phyloP scores from a whole-genome alignment of 64 coral and sea anemone genomes.

The Montipora sp. region DNA sequence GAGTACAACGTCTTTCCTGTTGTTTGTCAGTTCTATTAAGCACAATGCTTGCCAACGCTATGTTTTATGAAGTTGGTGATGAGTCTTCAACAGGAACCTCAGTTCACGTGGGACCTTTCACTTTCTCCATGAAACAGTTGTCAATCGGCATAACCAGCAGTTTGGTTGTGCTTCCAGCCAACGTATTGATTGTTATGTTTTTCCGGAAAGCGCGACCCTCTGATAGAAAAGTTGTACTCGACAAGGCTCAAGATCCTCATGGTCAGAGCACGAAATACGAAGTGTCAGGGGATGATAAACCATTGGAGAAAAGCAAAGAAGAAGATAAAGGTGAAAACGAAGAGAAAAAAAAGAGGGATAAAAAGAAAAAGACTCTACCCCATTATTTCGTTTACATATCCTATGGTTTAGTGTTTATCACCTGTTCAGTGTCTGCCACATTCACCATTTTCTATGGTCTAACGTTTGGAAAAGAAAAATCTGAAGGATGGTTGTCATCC shows the following conservation, averaged over 20 bases:
- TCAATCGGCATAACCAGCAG: constrained; percentile 85
- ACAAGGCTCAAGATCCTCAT: constrained; percentile 71
- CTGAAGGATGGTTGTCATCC: constrained; percentile 84
- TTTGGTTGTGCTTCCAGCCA: constrained; percentile 78
- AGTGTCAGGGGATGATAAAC: not conserved
- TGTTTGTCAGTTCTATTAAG: constrained; percentile 86
- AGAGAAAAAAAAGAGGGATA: constrained; percentile 59
- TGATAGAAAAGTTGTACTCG: constrained; percentile 33
- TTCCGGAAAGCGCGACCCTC: constrained; percentile 87
- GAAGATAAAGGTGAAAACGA: constrained; percentile 59
- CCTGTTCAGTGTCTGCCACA: constrained; percentile 80
- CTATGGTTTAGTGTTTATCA: constrained; percentile 73
- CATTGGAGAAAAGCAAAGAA: constrained; percentile 52
- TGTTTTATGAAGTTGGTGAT: constrained; percentile 81
- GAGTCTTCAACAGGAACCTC: constrained; percentile 71
- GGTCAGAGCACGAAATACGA: constrained; percentile 78
- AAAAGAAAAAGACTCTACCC: constrained; percentile 66
- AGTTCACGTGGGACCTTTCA: constrained; percentile 79
- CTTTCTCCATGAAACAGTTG: constrained; percentile 84
- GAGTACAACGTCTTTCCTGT: constrained; percentile 92
- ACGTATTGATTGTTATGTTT: constrained; percentile 74
- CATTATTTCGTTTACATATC: constrained; percentile 84
- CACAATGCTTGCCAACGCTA: constrained; percentile 95
- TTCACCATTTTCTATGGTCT: constrained; percentile 90
- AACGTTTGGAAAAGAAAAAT: constrained; percentile 95